Percentiles rank a stretch among this genome's conserved stretches.
phyloP scores from a whole-genome alignment of 2,113 vertebrate genomes.

The Camelus dromedarius region DNA sequence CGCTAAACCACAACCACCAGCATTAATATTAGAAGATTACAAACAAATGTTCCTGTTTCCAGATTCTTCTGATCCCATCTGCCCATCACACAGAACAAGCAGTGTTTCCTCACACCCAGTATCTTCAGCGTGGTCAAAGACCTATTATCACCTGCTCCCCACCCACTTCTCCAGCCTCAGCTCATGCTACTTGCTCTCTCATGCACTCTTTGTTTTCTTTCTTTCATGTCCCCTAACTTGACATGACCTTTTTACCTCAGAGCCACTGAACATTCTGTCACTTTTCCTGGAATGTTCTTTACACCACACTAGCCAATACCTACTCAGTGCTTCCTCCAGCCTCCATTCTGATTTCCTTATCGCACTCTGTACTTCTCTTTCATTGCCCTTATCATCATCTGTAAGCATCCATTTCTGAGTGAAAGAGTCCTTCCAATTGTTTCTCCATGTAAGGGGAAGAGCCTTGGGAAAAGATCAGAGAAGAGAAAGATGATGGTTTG shows the following conservation, averaged over 20 bases:
- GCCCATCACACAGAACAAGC: neutral
- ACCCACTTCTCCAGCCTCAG: neutral
- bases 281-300: neutral
- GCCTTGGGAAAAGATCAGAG: neutral
- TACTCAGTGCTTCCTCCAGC: neutral
- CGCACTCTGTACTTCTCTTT: neutral
- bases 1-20: neutral
- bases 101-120: neutral
- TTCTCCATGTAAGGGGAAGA: neutral
- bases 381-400: neutral
- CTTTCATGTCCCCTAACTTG: neutral
- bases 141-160: neutral
- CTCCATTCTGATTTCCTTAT: neutral
- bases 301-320: neutral
- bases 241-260: neutral
- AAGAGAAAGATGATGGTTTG: neutral
- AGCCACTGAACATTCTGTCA: neutral
- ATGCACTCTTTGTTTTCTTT: neutral
- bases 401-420: neutral
- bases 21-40: neutral
- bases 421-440: neutral
- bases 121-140: neutral
- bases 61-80: neutral
- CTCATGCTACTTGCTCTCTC: neutral
- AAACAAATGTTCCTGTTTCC: neutral